Conservation (phyloP, 2,797 vertebrate species). For the Megaceryle alcyon region DNA sequence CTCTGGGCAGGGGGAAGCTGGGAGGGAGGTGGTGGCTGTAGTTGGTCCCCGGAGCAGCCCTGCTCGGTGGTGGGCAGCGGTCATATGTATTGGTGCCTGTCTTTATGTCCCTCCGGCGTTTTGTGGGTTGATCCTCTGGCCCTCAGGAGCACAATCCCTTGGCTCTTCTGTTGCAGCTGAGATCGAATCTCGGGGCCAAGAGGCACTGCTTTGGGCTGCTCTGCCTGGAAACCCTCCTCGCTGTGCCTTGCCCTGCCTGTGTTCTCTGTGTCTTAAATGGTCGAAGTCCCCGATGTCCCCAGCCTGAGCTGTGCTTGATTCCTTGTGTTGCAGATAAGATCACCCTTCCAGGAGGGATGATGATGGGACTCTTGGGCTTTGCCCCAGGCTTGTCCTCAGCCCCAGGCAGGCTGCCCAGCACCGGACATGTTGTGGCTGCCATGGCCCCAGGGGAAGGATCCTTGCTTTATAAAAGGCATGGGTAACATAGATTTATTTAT, state of each 20-base stretch:
- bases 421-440: neutral
- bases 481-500: constrained; percentile 72
- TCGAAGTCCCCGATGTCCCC: neutral
- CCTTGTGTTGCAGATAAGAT: accelerated
- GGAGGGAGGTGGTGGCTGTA: neutral
- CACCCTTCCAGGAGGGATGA: neutral
- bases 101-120: accelerated
- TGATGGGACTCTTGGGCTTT: neutral
- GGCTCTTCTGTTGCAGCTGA: neutral
- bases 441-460: neutral
- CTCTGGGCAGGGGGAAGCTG: neutral
- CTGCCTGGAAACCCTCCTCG: neutral
- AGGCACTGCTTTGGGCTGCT: accelerated
- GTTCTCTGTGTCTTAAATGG: neutral
- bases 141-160: neutral
- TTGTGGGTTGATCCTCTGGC: neutral
- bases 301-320: neutral
- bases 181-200: neutral
- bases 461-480: constrained; percentile 3
- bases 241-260: neutral
- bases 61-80: neutral
- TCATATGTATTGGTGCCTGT: neutral
- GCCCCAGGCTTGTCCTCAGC: neutral
- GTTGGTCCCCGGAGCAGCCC: neutral
- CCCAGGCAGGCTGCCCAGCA: neutral